phyloP scores from a whole-genome alignment of 2,888 invertebrate species.

The Anthophora plumipes region DNA sequence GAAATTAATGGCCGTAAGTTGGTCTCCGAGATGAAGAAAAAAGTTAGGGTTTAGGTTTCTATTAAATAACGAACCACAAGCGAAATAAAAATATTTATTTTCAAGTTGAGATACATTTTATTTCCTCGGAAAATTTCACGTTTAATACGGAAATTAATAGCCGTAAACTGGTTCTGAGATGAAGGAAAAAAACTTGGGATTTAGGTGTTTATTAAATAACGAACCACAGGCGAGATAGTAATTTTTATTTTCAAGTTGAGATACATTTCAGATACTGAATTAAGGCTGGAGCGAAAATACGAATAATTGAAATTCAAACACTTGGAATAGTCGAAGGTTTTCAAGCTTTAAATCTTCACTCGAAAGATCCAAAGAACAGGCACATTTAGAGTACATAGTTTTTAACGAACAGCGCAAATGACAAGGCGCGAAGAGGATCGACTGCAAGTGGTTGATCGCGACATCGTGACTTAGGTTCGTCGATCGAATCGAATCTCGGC shows the following conservation, averaged over 20 bases:
- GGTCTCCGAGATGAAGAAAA: slow-evolving; percentile 10
- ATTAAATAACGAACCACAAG: neutral
- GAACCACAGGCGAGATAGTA: neutral
- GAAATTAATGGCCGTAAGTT: slow-evolving; percentile 56
- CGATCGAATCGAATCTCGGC: slow-evolving; percentile 78
- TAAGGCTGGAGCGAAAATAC: too few species aligned
- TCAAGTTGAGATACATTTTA: too few species aligned
- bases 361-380: too few species aligned
- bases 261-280: too few species aligned
- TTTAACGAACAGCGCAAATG: neutral
- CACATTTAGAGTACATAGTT: too few species aligned
- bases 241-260: too few species aligned
- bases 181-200: neutral
- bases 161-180: slow-evolving; percentile 38
- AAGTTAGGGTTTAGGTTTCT: neutral
- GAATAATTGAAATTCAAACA: too few species aligned
- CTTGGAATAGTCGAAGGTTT: neutral
- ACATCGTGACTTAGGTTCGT: slow-evolving; percentile 66
- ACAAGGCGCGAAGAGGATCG: slow-evolving; percentile 34
- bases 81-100: too few species aligned
- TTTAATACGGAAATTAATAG: slow-evolving; percentile 55
- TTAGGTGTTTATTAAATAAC: neutral
- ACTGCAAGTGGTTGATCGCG: slow-evolving; percentile 46
- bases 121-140: slow-evolving; percentile 55
- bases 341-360: too few species aligned